phyloP scores from a whole-genome alignment of 2,797 vertebrate species.

The Oreochromis grahami region DNA sequence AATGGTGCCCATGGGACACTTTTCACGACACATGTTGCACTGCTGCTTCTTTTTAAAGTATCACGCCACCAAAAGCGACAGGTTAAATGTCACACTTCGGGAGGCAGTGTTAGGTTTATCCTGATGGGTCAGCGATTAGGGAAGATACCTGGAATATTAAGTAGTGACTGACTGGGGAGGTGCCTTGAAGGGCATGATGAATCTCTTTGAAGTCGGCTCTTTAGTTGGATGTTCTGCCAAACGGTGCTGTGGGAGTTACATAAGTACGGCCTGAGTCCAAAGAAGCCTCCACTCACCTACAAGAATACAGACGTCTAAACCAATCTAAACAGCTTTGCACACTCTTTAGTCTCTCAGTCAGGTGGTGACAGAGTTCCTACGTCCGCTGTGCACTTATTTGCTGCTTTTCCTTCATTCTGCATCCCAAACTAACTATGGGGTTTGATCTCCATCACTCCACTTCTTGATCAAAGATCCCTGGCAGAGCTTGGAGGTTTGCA shows the following conservation, averaged over 20 bases:
- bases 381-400: neutral
- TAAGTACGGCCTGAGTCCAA: neutral
- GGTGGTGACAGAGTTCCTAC: neutral
- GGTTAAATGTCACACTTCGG: neutral
- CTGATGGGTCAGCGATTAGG: neutral
- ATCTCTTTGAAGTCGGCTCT: neutral
- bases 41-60: slow-evolving; percentile 23
- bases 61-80: neutral
- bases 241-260: neutral
- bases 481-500: neutral
- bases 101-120: neutral
- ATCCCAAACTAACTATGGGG: neutral
- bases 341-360: neutral
- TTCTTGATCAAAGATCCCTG: neutral
- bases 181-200: neutral
- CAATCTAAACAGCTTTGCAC: neutral
- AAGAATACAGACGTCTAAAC: neutral
- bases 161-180: neutral
- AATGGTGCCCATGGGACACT: slow-evolving; percentile 44
- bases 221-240: neutral
- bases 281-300: neutral
- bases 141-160: neutral
- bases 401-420: neutral
- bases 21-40: slow-evolving; percentile 36
- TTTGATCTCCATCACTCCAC: neutral